phyloP scores from a whole-genome alignment of 2,797 vertebrate species.

The Cyprinodon diabolis region DNA sequence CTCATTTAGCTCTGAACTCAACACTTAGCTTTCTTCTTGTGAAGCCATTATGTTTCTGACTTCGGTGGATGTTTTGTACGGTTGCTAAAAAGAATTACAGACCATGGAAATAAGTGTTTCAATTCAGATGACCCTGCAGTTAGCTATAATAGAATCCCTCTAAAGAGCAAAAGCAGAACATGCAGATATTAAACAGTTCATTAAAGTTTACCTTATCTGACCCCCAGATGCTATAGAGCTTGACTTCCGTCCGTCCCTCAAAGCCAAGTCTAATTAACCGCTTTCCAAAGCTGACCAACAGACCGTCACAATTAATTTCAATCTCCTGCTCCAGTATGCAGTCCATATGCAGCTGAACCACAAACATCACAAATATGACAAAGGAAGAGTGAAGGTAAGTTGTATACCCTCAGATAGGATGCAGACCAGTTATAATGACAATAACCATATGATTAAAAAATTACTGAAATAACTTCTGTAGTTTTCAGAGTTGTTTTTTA shows the following conservation, averaged over 20 bases:
- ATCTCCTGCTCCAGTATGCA: slow-evolving; percentile 24
- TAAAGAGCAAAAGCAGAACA: not conserved
- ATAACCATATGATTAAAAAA: too few relatives aligned
- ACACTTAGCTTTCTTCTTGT: too few relatives aligned
- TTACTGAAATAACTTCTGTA: too few relatives aligned
- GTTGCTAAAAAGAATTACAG: slow-evolving; percentile 33
- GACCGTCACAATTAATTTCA: slow-evolving; percentile 6
- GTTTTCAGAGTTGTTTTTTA: too few relatives aligned
- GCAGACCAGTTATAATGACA: too few relatives aligned
- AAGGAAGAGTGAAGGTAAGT: too few relatives aligned
- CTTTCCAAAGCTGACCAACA: slow-evolving; percentile 52
- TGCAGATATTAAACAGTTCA: slow-evolving; percentile 15
- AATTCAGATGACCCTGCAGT: slow-evolving; percentile 31
- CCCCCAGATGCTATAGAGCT: not conserved
- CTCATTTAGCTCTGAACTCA: too few relatives aligned
- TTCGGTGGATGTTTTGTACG: too few relatives aligned
- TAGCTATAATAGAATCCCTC: slow-evolving; percentile 29
- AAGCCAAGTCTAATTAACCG: slow-evolving; percentile 37
- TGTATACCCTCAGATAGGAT: too few relatives aligned
- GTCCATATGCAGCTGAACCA: slow-evolving; percentile 38
- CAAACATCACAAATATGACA: slow-evolving; percentile 28
- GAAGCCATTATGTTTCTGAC: too few relatives aligned
- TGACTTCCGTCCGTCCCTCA: not conserved
- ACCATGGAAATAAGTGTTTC: slow-evolving; percentile 37
- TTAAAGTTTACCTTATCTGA: not conserved